Base-by-base conservation (phyloP, 1,140 invertebrate genomes). In the Heliconius congener region DNA sequence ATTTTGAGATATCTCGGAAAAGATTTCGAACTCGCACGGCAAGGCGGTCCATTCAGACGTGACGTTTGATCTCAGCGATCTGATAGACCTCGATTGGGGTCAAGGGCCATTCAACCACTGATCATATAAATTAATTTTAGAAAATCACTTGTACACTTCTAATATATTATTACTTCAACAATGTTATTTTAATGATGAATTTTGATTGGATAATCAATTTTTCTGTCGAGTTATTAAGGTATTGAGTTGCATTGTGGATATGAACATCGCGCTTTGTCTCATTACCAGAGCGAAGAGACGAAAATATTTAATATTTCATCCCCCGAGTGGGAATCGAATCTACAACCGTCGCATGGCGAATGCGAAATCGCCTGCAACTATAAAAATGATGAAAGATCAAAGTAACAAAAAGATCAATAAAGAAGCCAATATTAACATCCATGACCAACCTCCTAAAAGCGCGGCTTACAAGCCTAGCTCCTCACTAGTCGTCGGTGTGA, bases 41-140 rank as follows among this genome's bases (percentile, higher is more conserved):
- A 39, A 78, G 71, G 73, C 73, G 77, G 55, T 60, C 77, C 34
- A 79, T 79, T 79, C 55, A 66, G 57, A 19, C 37, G 71, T 73
- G 77, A 73, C 77, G 77, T 79, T 79, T 79, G 77, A 79, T 79
- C 77, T 78, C 23, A 30, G n/a, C 34, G 71, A 78, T 78, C 46
- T 52, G 70, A 76, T 57, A 46, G 19, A 11, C 37, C 34, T 39
- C 39, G 37, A 57, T 66, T 75, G 52, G 66, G 76, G 70, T 77
- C 46, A 46, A 77, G 76, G 19, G 39, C 70, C 46, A 46, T 71
- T 55, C 42, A 71, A n/a, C 30, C 39, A 71, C 76, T 77, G 72
- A 37, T 71, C 34, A 71, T 71, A 71, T 8, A 71, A 71, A 71
- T 71, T 71, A 71, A 71, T 71, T 71, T 39, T n/a, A 71, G 16